Evolutionary conservation across 2,888 invertebrate species (phyloP), one percentile per base, ranked within the genome.

Genomic region (Tetrapedia diversipes): DNA sequence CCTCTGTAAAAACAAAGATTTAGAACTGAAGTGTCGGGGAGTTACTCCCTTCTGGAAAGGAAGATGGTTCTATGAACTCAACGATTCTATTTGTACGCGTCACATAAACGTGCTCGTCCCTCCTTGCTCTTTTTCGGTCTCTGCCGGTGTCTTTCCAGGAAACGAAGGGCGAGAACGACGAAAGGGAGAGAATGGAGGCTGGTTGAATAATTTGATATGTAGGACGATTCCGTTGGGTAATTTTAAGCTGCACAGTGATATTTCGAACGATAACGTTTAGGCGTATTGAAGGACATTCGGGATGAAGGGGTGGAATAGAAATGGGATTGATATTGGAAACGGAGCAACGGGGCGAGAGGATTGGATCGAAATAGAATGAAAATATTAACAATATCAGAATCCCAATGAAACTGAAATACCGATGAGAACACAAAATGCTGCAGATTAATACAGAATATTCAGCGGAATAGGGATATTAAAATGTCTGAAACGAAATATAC

Each of bases 1-100:
- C n/a, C 10, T 22, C 27, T 22, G 11, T 14, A 24, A 67, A 45
- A 56, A 37, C 41, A 19, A n/a, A n/a, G n/a, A n/a, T n/a, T 61
- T 14, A 24, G 43, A 16, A 16, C 34, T 60, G 11, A 37, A 67
- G 69, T 70, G 64, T 45, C 57, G 32, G 2, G n/a, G 39, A 45
- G 39, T 51, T 61, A 49, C 67, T 53, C 39, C 51, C 54, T 29
- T 70, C 64, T 32, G 32, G 54, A 43, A 64, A 73, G 73, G 53
- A 68, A 59, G 67, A 59, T 34, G 51, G 47, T 51, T 37, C 45
- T 54, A 37, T 8, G 39, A 53, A 53, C 29, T 68, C 53, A 77
- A 77, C 73, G 67, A 77, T 73, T 67, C 63, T 53, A 77, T 77
- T 73, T 64, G 59, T 59, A 51, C 34, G 10, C 24, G n/a, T 34